Conservation (phyloP, 2,797 vertebrate genomes). For the Schizopygopsis pylzovi region DNA sequence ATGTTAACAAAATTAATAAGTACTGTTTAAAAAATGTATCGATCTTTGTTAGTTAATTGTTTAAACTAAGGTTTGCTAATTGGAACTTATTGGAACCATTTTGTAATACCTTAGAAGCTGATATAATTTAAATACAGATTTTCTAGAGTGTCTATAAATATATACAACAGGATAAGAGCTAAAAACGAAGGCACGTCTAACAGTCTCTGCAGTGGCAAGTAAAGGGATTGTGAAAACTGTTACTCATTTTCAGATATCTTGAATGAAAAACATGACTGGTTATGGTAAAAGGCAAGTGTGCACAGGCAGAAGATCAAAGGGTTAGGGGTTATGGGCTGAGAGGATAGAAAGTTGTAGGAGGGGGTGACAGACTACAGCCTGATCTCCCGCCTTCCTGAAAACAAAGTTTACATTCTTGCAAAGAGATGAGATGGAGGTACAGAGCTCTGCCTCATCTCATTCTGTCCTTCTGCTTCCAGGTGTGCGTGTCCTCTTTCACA, state of each 20-base stretch:
- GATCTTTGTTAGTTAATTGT: not conserved
- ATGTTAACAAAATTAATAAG: not conserved
- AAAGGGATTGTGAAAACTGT: not conserved
- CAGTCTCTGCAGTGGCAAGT: not conserved
- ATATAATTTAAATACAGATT: not conserved
- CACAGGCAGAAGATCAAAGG: constrained; percentile 61
- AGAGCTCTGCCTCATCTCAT: constrained; percentile 52
- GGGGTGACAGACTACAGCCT: constrained; percentile 13
- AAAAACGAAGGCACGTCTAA: not conserved
- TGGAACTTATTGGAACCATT: not conserved
- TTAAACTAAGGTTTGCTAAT: not conserved
- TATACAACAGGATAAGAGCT: not conserved
- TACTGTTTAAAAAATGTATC: not conserved
- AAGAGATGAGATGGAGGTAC: constrained; percentile 58
- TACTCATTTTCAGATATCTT: not conserved
- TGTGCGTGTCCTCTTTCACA: constrained; percentile 51
- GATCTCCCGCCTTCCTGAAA: constrained; percentile 38
- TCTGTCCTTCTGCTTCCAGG: constrained; percentile 54
- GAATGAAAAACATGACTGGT: constrained; percentile 7
- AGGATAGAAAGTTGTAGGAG: constrained; percentile 23
- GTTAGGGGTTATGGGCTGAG: constrained; percentile 35
- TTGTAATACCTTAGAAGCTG: no score
- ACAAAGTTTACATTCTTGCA: constrained; percentile 71
- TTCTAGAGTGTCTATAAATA: not conserved
- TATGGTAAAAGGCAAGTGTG: constrained; percentile 54